phyloP scores from a whole-genome alignment of 1,140 invertebrate genomes.

The Drosophila serrata region DNA sequence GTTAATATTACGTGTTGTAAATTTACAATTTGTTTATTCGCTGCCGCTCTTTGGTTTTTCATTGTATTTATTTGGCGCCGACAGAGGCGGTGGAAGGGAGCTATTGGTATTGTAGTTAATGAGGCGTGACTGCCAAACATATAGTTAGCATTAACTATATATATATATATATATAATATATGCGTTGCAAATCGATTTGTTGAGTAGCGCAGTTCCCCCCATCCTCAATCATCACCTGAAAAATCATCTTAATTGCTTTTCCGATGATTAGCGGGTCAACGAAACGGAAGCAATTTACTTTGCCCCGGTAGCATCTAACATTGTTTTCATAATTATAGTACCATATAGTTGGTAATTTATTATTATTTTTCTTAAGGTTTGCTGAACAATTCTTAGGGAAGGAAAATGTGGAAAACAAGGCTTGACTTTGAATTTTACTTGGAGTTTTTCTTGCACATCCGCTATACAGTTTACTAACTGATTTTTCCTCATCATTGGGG shows the following conservation, averaged over 20 bases:
- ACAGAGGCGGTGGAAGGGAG: neutral
- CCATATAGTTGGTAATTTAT: slow-evolving; percentile 11
- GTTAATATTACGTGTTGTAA: slow-evolving; percentile 52
- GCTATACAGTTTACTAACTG: neutral
- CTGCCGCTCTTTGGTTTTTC: neutral
- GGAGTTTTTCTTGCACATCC: neutral
- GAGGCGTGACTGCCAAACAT: slow-evolving; percentile 43
- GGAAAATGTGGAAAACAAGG: slow-evolving; percentile 6
- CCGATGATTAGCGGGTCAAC: slow-evolving; percentile 25
- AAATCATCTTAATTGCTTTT: slow-evolving; percentile 43
- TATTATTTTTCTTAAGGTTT: slow-evolving; percentile 1
- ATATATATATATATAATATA: neutral
- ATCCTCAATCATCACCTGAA: slow-evolving; percentile 9
- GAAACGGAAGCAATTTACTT: slow-evolving; percentile 32
- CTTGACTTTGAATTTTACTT: slow-evolving; percentile 7
- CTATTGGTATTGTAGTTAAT: slow-evolving; percentile 23
- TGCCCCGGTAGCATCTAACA: slow-evolving; percentile 1
- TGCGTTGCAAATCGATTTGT: slow-evolving; percentile 24
- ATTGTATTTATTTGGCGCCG: slow-evolving; percentile 6
- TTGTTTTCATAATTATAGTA: slow-evolving; percentile 24
- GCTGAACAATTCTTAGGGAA: too few species aligned
- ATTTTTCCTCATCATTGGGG: slow-evolving; percentile 1
- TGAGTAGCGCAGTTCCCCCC: slow-evolving; percentile 21
- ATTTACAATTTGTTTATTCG: slow-evolving; percentile 35
- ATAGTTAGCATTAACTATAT: slow-evolving; percentile 39